Base-by-base conservation (phyloP, 2,113 vertebrate species). In the Daphoenositta chrysoptera region DNA sequence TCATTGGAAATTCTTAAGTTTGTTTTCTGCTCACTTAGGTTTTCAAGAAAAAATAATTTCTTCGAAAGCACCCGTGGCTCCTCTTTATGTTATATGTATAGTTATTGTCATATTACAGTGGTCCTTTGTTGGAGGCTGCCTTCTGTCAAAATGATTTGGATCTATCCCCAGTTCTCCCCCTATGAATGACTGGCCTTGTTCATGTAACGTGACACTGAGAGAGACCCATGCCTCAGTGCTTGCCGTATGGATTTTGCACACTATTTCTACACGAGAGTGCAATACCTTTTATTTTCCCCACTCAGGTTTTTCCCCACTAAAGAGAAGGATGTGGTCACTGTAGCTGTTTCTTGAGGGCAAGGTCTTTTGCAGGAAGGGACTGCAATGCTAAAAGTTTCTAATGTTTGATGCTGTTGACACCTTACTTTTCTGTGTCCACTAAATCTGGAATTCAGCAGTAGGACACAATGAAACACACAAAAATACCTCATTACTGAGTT, bases 151-250 rank as follows among this genome's bases (percentile, higher is more conserved):
- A 65, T 19, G 0, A 15, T 75, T 90, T 63, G 42, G 7, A 15
- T 61, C 22, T 57, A 4, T 51, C 7, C 30, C 16, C 21, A 44
- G 0, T 27, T 24, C 1, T 47, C 9, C 22, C 21, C 4, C 10
- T 30, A 1, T 9, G 27, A 69, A 24, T 9, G 35, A 31, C 30
- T 42, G 35, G 7, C 13, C 15, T 37, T 35, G 11, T 42, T 60
- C 12, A 35, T 65, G 7, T 2, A 28, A 7, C 0, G 0, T n/a
- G 42, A 5, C 2, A 2, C 8, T 23, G 27, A 51, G 7, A 64
- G 27, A 53, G 4, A 48, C 4, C 22, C 26, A 31, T 26, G 20
- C 18, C 17, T 77, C 33, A 5, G 1, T 11, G 15, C 3, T 4
- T 27, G 4, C 31, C 16, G 10, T 56, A 16, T 1, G 4, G 35